phyloP scores from a whole-genome alignment of 2,888 invertebrate species.

The Syrphus vitripennis region DNA sequence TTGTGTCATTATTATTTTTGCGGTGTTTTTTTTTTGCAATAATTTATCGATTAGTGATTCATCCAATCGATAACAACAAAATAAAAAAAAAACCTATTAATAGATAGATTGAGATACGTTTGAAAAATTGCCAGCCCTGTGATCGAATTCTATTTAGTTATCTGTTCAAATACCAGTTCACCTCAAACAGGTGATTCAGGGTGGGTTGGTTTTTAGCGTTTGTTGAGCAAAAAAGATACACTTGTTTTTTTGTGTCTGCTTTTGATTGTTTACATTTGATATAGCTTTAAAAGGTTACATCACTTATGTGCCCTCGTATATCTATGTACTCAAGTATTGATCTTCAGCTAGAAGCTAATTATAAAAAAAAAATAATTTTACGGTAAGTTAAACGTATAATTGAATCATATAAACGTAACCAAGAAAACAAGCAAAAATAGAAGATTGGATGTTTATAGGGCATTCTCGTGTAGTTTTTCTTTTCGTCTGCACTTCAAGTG shows the following conservation, averaged over 20 bases:
- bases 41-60: slow-evolving; percentile 10
- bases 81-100: slow-evolving; percentile 36
- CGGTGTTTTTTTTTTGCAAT: neutral
- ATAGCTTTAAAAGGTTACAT: neutral
- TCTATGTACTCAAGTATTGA: slow-evolving; percentile 18
- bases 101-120: slow-evolving; percentile 6
- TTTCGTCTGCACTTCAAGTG: slow-evolving; percentile 39
- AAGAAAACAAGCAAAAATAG: neutral
- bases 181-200: slow-evolving; percentile 51
- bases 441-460: neutral
- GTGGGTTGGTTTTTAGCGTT: slow-evolving; percentile 11
- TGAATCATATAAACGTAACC: slow-evolving; percentile 2
- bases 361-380: slow-evolving; percentile 36
- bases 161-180: slow-evolving; percentile 39
- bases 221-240: neutral
- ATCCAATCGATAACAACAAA: slow-evolving; percentile 27
- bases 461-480: slow-evolving; percentile 5
- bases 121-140: slow-evolving; percentile 43
- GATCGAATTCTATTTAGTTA: slow-evolving; percentile 31
- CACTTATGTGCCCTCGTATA: neutral
- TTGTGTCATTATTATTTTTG: neutral
- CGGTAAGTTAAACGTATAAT: slow-evolving; percentile 28
- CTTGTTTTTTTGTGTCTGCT: neutral
- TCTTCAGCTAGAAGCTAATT: slow-evolving; percentile 37
- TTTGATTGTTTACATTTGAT: slow-evolving; percentile 11